These are phyloP conservation scores for Euproctis similis DNA, from an alignment of 2,888 invertebrate genomes.

Conservation along the genomic window DNA sequence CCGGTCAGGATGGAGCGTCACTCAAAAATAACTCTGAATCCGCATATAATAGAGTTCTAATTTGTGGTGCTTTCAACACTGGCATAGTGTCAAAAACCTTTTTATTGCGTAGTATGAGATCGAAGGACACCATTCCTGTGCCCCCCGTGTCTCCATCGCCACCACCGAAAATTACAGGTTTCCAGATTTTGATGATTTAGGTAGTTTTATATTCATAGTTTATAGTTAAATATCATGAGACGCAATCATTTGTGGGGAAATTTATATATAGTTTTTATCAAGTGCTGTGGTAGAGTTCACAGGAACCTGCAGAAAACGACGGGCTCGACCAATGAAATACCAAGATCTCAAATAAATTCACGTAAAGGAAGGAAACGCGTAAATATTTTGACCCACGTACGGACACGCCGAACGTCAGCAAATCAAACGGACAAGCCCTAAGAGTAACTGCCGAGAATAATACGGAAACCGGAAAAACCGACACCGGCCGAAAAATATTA, in stretches of 20 bases:
- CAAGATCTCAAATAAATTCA: too few species aligned
- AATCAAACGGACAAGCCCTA: background rate
- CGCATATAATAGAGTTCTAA: slow-evolving; percentile 17
- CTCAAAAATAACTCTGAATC: slow-evolving; percentile 23
- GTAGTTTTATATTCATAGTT: too few species aligned
- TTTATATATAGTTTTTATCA: too few species aligned
- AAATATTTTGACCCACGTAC: too few species aligned
- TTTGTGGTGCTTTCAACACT: slow-evolving; percentile 9
- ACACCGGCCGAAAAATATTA: slow-evolving; percentile 15
- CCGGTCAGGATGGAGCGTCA: slow-evolving; percentile 32
- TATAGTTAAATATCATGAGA: too few species aligned
- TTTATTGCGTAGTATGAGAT: slow-evolving; percentile 36
- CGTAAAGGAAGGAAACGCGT: too few species aligned
- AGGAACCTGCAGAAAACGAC: too few species aligned
- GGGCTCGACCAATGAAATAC: too few species aligned
- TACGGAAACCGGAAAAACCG: slow-evolving; percentile 18
- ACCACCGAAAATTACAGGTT: slow-evolving; percentile 7
- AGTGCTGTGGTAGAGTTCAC: too few species aligned
- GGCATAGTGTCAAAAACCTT: slow-evolving; percentile 44
- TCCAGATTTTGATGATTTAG: slow-evolving; percentile 20
- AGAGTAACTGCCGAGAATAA: slow-evolving; percentile 5
- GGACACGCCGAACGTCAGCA: too few species aligned
- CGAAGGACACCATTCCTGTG: slow-evolving; percentile 35
- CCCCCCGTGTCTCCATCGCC: slow-evolving; percentile 15
- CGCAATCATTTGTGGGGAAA: too few species aligned